A percentile compares a stretch with the other conserved stretches of the same genome.
Conservation (phyloP, 1,140 invertebrate genomes). For the Trypoxylus dichotomus region DNA sequence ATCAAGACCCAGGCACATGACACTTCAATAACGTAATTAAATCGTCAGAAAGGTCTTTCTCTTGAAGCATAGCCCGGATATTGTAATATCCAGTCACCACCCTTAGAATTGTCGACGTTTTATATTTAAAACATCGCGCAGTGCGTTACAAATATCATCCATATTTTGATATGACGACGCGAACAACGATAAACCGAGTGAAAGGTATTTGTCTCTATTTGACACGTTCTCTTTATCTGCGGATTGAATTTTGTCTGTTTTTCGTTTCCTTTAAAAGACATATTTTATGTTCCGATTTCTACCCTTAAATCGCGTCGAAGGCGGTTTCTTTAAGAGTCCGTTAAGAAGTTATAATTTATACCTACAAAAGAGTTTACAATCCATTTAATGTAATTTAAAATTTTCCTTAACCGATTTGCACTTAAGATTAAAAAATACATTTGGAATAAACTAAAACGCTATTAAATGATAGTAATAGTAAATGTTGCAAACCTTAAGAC, state of each 20-base stretch:
- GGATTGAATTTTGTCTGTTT: not conserved
- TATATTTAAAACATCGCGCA: too few species aligned
- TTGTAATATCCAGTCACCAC: slow-evolving; percentile 47
- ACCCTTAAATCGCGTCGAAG: slow-evolving; percentile 23
- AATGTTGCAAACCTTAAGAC: too few species aligned
- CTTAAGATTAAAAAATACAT: too few species aligned
- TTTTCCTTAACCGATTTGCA: not conserved
- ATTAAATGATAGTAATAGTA: too few species aligned
- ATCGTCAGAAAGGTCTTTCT: slow-evolving; percentile 50
- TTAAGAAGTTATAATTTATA: slow-evolving; percentile 1
- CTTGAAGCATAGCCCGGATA: slow-evolving; percentile 52
- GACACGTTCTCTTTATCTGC: not conserved
- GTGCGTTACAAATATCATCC: too few species aligned
- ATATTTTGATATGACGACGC: too few species aligned
- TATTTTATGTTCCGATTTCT: slow-evolving; percentile 25
- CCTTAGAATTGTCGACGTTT: too few species aligned
- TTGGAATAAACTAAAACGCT: too few species aligned
- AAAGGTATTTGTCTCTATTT: not conserved
- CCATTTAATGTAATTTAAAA: not conserved
- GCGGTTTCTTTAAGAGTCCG: not conserved
- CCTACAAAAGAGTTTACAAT: not conserved
- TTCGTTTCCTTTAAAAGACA: slow-evolving; percentile 15
- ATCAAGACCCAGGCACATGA: slow-evolving; percentile 52
- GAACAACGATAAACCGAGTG: too few species aligned
- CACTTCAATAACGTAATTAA: slow-evolving; percentile 56